Base-by-base conservation (phyloP, 2,888 invertebrate species). In the Argyresthia albistria region DNA sequence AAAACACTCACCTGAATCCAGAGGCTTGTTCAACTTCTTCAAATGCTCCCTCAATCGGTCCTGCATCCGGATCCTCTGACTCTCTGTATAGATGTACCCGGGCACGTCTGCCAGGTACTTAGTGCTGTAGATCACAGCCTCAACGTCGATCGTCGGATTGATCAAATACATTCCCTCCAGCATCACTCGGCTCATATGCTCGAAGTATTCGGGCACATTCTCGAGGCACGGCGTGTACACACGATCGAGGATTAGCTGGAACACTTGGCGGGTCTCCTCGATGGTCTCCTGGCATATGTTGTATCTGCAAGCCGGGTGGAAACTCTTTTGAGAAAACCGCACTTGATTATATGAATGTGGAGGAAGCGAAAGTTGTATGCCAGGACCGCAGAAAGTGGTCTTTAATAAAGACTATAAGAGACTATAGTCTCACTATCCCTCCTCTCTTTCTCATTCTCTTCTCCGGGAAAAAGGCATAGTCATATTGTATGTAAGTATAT, bases 91-190 rank as follows among this genome's bases (percentile, higher is more conserved):
- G 36, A 89, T 72, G 55, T 89, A 91, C 0, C 90, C 90, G 6
- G 88, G 86, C 0, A 91, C 88, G 16, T 88, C 88, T 0, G 90
- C 88, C 51, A 93, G 59, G 35, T 89, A 70, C 25, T 69, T 79
- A 7, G 90, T 89, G 60, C 88, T 89, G 63, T 88, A 90, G 11
- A 91, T 65, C 63, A 90, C 90, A 1, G 73, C 72, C 0, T 76
- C 70, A 0, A 65, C 54, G 43, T 90, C 82, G 7, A 92, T 78
- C 0, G 93, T 77, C 39, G 93, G 92, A 69, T 92, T 91, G 46
- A 93, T 77, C 4, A 88, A 89, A 91, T 92, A 92, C 67, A 95
- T 74, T 0, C 94, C 94, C 50, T 91, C 83, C 1, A 94, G 68
- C 64, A 95, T 77, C 0, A 90, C 89, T 0, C 80, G 72, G 0